Percentiles rank a stretch among this genome's conserved stretches.
Conservation (phyloP, 2,888 invertebrate species). For the Micropterix aruncella region DNA sequence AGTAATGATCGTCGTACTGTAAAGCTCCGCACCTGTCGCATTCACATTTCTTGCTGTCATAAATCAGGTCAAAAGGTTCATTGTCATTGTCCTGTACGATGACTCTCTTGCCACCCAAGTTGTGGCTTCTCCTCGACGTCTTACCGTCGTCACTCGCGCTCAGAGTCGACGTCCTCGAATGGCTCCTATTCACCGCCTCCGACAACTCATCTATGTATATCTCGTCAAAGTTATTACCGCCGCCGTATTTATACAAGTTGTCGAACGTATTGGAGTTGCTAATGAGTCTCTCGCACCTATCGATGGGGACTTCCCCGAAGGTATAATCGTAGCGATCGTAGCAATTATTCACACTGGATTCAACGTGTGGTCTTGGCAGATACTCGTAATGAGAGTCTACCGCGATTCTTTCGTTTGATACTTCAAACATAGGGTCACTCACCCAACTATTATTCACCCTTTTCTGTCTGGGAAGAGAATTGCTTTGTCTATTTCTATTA, state of each 20-base stretch:
- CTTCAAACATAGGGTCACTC: not conserved
- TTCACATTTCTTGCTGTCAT: slow-evolving; percentile 11
- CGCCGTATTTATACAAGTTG: not conserved
- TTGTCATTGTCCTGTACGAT: slow-evolving; percentile 11
- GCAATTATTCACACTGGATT: not conserved
- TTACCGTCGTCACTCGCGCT: not conserved
- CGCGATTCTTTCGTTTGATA: not conserved
- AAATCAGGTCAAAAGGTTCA: slow-evolving; percentile 11
- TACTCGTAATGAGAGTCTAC: not conserved
- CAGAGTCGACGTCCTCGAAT: not conserved
- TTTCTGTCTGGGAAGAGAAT: slow-evolving; percentile 10
- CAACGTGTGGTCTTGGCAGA: not conserved
- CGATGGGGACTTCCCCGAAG: not conserved
- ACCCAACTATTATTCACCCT: not conserved
- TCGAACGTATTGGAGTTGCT: not conserved
- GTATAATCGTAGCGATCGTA: not conserved
- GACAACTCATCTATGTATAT: not conserved
- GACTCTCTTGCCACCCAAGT: slow-evolving; percentile 10
- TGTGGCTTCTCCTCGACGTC: not conserved
- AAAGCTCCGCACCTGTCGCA: slow-evolving; percentile 11
- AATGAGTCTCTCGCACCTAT: not conserved
- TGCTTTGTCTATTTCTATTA: slow-evolving; percentile 7
- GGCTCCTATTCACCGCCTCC: not conserved
- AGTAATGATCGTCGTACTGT: slow-evolving; percentile 10
- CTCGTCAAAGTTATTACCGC: not conserved